These are phyloP conservation scores for Gymnocheta viridis DNA, from an alignment of 2,888 invertebrate species.

Conservation along the genomic window DNA sequence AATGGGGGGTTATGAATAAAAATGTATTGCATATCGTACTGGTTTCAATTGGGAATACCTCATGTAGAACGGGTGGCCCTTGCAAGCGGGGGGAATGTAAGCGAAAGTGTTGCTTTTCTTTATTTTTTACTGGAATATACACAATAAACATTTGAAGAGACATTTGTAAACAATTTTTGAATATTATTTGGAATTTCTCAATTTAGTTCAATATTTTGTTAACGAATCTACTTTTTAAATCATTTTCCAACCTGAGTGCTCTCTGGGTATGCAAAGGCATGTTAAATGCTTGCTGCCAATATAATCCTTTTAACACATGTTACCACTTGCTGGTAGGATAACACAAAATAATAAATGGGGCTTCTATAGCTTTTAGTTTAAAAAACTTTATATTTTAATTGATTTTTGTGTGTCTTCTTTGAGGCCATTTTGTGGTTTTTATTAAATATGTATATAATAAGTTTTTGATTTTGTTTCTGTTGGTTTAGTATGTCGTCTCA, in stretches of 20 bases:
- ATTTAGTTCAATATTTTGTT: no score
- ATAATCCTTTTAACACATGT: conserved; percentile 57
- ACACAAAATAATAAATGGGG: conserved; percentile 18
- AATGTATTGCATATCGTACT: no score
- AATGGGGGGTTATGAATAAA: no score
- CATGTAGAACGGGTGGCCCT: no score
- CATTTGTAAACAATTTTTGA: no score
- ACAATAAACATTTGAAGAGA: no score
- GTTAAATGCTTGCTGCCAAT: background rate
- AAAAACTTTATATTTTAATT: conserved; percentile 64
- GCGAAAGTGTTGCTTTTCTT: no score
- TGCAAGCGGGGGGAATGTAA: no score
- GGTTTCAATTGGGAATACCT: no score
- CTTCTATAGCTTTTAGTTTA: conserved; percentile 56
- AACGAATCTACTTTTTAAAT: no score
- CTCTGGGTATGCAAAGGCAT: background rate
- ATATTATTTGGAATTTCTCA: no score
- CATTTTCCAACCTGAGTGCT: background rate
- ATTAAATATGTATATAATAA: conserved; percentile 48
- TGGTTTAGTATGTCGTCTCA: background rate
- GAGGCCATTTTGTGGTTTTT: conserved; percentile 32
- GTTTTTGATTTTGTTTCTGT: conserved; percentile 3
- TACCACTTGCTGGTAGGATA: conserved; percentile 12
- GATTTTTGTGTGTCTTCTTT: conserved; percentile 23
- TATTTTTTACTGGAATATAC: no score